Evolutionary conservation across 2,797 vertebrate genomes (phyloP).

Genomic region (Manis javanica): DNA sequence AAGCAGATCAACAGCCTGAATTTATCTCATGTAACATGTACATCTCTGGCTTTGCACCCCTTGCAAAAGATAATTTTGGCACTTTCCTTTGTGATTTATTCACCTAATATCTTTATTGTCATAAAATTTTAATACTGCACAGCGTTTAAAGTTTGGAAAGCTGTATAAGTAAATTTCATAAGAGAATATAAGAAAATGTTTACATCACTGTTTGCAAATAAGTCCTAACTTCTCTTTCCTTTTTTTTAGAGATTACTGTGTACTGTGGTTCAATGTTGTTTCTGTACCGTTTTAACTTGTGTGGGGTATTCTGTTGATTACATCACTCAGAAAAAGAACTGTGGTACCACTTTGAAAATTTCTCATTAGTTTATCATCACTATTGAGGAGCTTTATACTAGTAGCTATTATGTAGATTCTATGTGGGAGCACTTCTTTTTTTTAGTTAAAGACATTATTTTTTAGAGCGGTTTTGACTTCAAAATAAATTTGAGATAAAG

Average conservation of each 20-base stretch:
- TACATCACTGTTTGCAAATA: not conserved
- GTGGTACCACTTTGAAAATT: not conserved
- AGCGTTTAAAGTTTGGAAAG: not conserved
- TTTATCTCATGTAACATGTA: not conserved
- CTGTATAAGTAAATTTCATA: not conserved
- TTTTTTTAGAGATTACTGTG: not conserved
- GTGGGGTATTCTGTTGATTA: not conserved
- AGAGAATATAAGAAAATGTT: not conserved
- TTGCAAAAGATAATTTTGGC: not conserved
- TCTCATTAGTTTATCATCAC: not conserved
- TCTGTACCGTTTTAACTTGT: not conserved
- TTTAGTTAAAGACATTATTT: not conserved
- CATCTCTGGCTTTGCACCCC: not conserved
- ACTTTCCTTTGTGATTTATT: slow-evolving; percentile 16
- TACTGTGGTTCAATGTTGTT: not conserved
- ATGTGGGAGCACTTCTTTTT: not conserved
- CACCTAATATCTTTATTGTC: not conserved
- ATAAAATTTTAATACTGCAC: not conserved
- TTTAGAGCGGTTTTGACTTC: not conserved
- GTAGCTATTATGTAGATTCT: not conserved
- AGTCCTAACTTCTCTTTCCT: not conserved
- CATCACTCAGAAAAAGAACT: not conserved
- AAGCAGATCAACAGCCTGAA: not conserved
- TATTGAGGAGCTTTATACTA: not conserved
- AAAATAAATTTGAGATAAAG: not conserved